Evolutionary conservation across 2,797 vertebrate genomes (phyloP), one percentile per base, ranked within the genome.

Genomic region (Anguilla anguilla): DNA sequence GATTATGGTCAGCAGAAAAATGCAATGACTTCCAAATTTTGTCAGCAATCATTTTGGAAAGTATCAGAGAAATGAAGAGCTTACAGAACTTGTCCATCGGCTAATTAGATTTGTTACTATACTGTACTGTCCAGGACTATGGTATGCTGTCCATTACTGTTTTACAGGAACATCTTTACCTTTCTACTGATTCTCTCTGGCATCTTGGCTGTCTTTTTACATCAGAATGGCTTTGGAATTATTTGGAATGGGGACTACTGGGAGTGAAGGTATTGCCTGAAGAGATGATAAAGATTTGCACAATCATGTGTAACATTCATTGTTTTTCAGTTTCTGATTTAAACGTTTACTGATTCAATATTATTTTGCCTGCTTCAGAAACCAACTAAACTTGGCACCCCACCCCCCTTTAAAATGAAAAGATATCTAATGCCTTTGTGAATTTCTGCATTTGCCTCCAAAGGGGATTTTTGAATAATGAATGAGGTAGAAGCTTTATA

Each of bases 381-480:
- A 43, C 28, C 46, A 22, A 17, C 31, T 13, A 17, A 35, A n/a
- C 61, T 84, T 10, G 46, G 61, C 59, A 69, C 53, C 61, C 46
- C 49, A n/a, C 61, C 2, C 10, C 61, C 22, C 46, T 31, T 57
- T 46, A 69, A 87, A 82, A 88, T 90, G 87, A 88, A 93, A 90
- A 91, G 5, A 94, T 92, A 93, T 94, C 87, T 91, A 94, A 91
- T 90, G 92, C 91, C 91, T 91, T 89, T 92, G 91, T 91, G 89
- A 91, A 90, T 91, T 93, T 92, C 93, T 88, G 90, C 92, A 91
- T 92, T 94, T 95, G 91, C 92, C 92, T 94, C 92, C 91, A 89
- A 90, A 94, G 94, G 93, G 93, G 89, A 89, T 87, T 81, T 89
- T 93, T 95, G 93, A 95, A 96, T 96, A 93, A 96, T 96, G 95